These are phyloP conservation scores for Catocala sponsa DNA, from an alignment of 2,888 invertebrate species.

Conservation along the genomic window DNA sequence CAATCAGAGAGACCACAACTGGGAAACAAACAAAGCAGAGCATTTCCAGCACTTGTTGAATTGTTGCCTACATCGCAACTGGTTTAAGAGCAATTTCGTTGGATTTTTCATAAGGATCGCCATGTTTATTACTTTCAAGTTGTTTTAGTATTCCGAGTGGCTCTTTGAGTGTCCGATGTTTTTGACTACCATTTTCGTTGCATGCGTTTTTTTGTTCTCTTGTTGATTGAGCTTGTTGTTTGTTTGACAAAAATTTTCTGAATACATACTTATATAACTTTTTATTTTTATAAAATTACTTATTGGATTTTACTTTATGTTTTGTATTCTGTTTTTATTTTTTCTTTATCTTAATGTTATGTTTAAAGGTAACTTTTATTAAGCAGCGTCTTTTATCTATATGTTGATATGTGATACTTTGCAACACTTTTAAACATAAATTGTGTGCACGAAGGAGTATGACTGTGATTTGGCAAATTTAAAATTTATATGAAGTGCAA, in stretches of 20 bases:
- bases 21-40: conserved; percentile 33
- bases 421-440: no score
- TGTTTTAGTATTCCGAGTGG: conserved; percentile 27
- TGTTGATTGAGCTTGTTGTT: background rate
- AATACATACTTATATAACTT: no score
- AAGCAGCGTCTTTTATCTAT: no score
- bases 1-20: conserved; percentile 30
- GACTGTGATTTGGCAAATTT: no score
- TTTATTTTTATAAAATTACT: no score
- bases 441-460: no score
- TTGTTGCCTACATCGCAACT: conserved; percentile 20
- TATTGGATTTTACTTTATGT: no score
- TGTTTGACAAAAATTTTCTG: background rate
- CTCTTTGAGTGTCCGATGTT: conserved; percentile 23
- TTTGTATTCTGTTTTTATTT: no score
- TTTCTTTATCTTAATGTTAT: no score
- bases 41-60: conserved; percentile 48
- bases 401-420: no score
- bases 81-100: conserved; percentile 35
- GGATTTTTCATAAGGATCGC: conserved; percentile 38
- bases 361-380: no score
- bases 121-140: conserved; percentile 45
- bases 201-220: conserved; percentile 10
- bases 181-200: conserved; percentile 19
- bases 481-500: no score